A percentile compares a stretch with the other conserved stretches of the same genome.
phyloP scores from a whole-genome alignment of 2,797 vertebrate genomes.

The Pangasius krempfi region DNA sequence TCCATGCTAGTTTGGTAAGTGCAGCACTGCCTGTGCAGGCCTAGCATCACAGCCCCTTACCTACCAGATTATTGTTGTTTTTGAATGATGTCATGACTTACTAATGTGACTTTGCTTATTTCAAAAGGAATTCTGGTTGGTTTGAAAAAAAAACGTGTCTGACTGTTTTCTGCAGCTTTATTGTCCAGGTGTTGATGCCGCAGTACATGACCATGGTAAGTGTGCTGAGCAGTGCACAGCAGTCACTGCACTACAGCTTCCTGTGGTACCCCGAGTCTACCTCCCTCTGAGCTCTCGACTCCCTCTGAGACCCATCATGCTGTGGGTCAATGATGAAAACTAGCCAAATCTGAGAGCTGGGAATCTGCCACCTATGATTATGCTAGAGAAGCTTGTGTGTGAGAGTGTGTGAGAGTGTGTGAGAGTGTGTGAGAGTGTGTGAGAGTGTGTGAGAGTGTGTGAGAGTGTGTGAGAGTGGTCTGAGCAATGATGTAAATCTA shows the following conservation, averaged over 20 bases:
- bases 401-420: not conserved
- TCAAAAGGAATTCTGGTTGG: not conserved
- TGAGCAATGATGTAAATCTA: conserved; percentile 45
- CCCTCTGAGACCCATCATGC: conserved; percentile 30
- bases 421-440: not conserved
- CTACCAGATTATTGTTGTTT: not conserved
- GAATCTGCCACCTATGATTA: conserved; percentile 29
- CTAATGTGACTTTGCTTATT: not conserved
- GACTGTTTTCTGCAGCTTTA: not conserved
- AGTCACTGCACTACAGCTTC: not conserved
- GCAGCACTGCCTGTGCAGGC: not conserved
- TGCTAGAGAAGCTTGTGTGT: conserved; percentile 33
- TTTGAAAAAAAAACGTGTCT: not conserved
- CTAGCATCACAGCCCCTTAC: too few relatives aligned
- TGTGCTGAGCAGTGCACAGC: not conserved
- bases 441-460: not conserved
- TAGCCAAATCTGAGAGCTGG: conserved; percentile 51
- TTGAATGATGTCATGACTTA: too few relatives aligned
- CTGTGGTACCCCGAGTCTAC: not conserved
- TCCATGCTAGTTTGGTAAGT: not conserved
- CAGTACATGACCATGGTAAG: not conserved
- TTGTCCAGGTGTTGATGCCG: not conserved
- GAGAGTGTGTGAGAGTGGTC: not conserved
- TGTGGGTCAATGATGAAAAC: conserved; percentile 44
- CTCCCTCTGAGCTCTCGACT: not conserved